Conservation (phyloP, 2,797 vertebrate species). For the Monodelphis domestica region DNA sequence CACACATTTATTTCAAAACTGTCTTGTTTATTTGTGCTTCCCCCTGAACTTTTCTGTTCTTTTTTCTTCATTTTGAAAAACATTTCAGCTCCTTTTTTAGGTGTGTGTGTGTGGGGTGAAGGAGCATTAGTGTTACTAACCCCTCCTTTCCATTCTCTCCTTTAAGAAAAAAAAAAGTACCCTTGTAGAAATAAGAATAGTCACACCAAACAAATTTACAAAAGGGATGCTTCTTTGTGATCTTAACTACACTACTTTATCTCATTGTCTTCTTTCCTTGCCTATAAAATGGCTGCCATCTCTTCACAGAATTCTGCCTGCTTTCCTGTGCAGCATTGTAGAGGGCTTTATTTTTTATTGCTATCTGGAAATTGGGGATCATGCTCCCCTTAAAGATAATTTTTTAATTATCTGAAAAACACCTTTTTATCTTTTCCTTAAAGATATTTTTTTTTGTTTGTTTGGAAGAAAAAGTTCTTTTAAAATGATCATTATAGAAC, state of each 20-base stretch:
- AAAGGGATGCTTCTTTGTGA: not conserved
- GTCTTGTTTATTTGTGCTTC: not conserved
- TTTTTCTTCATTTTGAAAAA: not conserved
- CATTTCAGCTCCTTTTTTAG: not conserved
- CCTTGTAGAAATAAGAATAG: not conserved
- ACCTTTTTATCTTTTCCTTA: not conserved
- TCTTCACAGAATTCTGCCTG: not conserved
- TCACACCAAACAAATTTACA: not conserved
- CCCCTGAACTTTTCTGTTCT: not conserved
- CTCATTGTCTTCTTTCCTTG: slow-evolving; percentile 2
- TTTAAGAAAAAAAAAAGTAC: not conserved
- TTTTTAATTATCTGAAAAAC: not conserved
- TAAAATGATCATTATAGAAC: not conserved
- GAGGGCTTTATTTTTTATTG: not conserved
- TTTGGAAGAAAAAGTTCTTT: slow-evolving; percentile 28
- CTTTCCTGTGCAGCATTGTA: not conserved
- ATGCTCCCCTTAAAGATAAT: slow-evolving; percentile 9
- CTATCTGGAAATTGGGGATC: not conserved
- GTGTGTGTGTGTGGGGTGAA: not conserved
- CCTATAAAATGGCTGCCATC: not conserved
- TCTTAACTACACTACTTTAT: not conserved
- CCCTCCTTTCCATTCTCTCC: not conserved
- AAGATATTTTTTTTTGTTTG: not conserved
- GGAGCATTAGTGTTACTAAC: not conserved
- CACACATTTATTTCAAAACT: not conserved